These are phyloP conservation scores for Sterna hirundo DNA, from an alignment of 2,113 vertebrate genomes.

Conservation along the genomic window DNA sequence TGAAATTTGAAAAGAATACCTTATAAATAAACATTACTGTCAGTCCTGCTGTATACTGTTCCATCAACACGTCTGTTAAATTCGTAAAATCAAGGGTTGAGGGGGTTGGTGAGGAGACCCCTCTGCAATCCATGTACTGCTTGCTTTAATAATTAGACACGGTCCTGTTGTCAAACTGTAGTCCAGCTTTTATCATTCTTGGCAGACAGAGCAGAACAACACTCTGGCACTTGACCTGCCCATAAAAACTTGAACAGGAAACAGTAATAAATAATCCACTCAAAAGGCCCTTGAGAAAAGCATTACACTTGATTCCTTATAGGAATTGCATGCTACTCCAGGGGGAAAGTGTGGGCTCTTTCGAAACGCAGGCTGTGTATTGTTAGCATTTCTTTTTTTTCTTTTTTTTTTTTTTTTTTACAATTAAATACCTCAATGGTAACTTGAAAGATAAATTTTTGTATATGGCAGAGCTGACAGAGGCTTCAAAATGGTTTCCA, in stretches of 20 bases:
- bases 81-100: neutral
- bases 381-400: neutral
- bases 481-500: neutral
- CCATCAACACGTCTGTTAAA: neutral
- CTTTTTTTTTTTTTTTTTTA: neutral
- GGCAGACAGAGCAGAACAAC: slow-evolving; percentile 38
- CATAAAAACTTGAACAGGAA: slow-evolving; percentile 66
- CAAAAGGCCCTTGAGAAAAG: slow-evolving; percentile 55
- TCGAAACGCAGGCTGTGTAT: neutral
- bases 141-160: slow-evolving; percentile 54
- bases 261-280: slow-evolving; percentile 61
- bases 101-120: neutral
- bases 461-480: neutral
- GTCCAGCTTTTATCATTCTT: slow-evolving; percentile 58
- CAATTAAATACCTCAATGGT: neutral
- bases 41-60: neutral
- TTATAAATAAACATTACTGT: neutral
- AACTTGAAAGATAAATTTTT: neutral
- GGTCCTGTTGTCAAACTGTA: slow-evolving; percentile 27
- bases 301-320: slow-evolving; percentile 25
- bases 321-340: neutral
- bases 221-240: slow-evolving; percentile 58
- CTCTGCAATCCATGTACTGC: neutral
- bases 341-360: neutral
- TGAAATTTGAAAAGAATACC: neutral